Evolutionary conservation across 2,888 invertebrate genomes (phyloP).

Genomic region (Drosophila aldrichi): DNA sequence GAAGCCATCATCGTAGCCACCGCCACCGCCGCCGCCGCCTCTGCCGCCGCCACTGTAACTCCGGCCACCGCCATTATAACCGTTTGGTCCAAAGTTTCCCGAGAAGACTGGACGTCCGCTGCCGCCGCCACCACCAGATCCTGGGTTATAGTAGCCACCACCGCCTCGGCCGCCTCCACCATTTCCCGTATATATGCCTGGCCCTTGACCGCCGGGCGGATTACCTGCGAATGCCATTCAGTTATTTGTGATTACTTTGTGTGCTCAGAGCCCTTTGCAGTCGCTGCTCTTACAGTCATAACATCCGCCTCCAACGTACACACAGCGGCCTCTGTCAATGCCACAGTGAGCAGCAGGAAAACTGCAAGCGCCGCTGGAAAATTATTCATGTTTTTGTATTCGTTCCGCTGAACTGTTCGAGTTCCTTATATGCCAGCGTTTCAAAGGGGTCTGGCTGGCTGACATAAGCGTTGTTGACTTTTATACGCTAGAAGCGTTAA

Average conservation of each 20-base stretch:
- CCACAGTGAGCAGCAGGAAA: constrained; percentile 47
- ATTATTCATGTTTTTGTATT: constrained; percentile 44
- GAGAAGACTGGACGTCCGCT: constrained; percentile 61
- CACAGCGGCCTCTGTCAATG: constrained; percentile 67
- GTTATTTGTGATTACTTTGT: constrained; percentile 28
- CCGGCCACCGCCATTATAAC: constrained; percentile 40
- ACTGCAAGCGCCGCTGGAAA: constrained; percentile 43
- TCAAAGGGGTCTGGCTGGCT: constrained; percentile 62
- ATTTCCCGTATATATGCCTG: constrained; percentile 60
- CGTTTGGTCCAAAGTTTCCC: constrained; percentile 65
- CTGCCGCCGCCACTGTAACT: constrained; percentile 23
- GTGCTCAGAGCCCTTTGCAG: constrained; percentile 1
- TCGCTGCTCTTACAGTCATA: constrained; percentile 64
- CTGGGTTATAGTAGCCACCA: constrained; percentile 21
- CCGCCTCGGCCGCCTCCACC: constrained; percentile 24
- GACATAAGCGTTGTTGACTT: constrained; percentile 43
- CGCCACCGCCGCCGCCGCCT: constrained; percentile 18
- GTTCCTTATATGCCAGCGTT: constrained; percentile 28
- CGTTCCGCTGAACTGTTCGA: not conserved
- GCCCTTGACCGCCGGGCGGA: constrained; percentile 64
- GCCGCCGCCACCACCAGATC: constrained; percentile 13
- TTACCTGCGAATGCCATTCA: constrained; percentile 59
- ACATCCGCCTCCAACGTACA: constrained; percentile 71
- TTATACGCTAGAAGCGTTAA: constrained; percentile 55
- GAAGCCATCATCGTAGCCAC: constrained; percentile 55